Evolutionary conservation across 2,797 vertebrate species (phyloP), one percentile per base, ranked within the genome.

Genomic region (Gallinago solitaria): DNA sequence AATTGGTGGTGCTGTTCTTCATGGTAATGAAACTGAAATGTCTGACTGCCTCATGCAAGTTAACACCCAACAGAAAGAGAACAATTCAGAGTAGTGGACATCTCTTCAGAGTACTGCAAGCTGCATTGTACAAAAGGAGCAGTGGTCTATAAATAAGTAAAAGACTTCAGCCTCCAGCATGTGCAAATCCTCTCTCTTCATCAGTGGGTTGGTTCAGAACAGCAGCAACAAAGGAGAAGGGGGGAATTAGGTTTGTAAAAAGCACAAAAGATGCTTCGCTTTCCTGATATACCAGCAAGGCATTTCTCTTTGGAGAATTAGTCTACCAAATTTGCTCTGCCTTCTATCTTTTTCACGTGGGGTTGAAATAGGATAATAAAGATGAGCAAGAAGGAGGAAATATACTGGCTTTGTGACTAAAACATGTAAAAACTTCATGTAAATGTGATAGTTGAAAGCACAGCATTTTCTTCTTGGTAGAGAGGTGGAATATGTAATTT

Each of bases 121-220:
- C 74, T 95, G 87, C 74, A n/a, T 11, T 87, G 65, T 85, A 84
- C 69, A 90, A 93, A 94, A 78, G 89, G 84, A 94, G 64, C 75
- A 74, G 75, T 32, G 57, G 61, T 64, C 84, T 90, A 77, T 93
- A 87, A 90, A 60, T 83, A 90, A 93, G 54, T n/a, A 21, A 67
- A 77, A 79, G 48, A 9, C 48, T 90, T 89, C 48, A 83, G 53
- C 56, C 28, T 92, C 47, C 64, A 63, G 64, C 15, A 24, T 25
- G 45, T 0, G 0, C 47, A 73, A 83, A 87, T 77, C 51, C 41
- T 84, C 37, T 0, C 1, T 71, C 48, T 71, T 76, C 47, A 60
- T 79, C 14, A 14, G 11, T 63, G 43, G 24, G 10, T 32, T 87
- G 45, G 50, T 82, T 64, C 32, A 25, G 83, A 93, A 60, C 61